Percentiles rank a stretch among this genome's conserved stretches.
Evolutionary conservation across 2,797 vertebrate genomes (phyloP).

Genomic region (Tapera naevia): DNA sequence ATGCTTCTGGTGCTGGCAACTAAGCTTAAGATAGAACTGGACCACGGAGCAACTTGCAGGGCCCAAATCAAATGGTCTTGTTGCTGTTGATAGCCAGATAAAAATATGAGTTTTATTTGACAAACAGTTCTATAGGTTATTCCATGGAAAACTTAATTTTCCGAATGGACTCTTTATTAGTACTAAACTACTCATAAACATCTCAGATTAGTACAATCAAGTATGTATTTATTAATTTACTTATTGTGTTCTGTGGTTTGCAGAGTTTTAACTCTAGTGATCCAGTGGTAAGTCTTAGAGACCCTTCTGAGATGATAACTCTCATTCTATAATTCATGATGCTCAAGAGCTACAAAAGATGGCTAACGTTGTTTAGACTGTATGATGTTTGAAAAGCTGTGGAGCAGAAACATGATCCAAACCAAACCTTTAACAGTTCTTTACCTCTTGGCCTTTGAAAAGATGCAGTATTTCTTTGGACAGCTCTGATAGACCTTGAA

Average conservation of each 20-base stretch:
- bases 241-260: background rate
- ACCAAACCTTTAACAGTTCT: background rate
- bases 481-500: background rate
- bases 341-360: background rate
- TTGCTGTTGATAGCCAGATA: background rate
- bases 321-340: background rate
- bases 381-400: background rate
- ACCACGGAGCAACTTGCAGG: background rate
- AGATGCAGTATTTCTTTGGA: accelerated
- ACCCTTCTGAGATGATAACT: background rate
- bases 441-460: background rate
- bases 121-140: background rate
- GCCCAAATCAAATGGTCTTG: background rate
- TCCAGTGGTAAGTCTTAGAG: background rate
- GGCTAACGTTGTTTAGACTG: background rate
- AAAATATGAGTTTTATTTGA: background rate
- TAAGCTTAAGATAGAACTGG: background rate
- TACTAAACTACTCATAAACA: background rate
- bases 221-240: background rate
- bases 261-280: background rate
- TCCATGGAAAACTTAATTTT: background rate
- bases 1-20: background rate
- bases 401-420: background rate
- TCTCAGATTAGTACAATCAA: background rate
- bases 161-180: background rate